Base-by-base conservation (phyloP, 1,140 invertebrate genomes). In the Pseudomyrmex gracilis region DNA sequence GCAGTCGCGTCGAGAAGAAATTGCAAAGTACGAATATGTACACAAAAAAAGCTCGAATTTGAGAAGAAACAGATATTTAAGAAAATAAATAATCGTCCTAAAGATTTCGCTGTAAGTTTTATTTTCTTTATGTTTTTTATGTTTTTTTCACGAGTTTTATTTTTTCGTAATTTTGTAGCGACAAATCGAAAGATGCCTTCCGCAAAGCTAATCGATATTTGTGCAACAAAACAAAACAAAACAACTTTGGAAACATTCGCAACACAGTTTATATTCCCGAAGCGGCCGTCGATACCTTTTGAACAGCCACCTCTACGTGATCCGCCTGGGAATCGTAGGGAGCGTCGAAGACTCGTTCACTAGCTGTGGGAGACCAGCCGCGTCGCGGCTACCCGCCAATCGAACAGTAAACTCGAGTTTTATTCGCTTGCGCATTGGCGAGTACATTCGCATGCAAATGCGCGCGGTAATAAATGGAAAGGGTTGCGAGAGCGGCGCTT, bases 361-460 rank as follows among this genome's bases (percentile, higher is more conserved):
- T 45, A 12, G 22, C 70, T 47, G 8, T 34, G 45, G 64, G 49
- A 68, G 51, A 22, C 22, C 67, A 45, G 49, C 24, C 43, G 34
- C 70, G 58, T 73, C 58, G 70, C 58, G 73, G 71, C 49, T 74
- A 77, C 20, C 13, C 71, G 61, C 61, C 77, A 83, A 83, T 83
- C 82, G 82, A 83, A 77, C 71, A 66, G 82, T 76, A 83, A 83
- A 83, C 51, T 66, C 71, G 80, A 55, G 47, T 76, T 83, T 83
- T 55, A 74, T 83, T 83, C 61, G 58, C 77, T 83, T 83, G 61
- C 51, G 49, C 51, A 76, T 76, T 77, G 71, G 49, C 53, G 60
- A 83, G 73, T 83, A 77, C 73, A 83, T 83, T 83, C 73, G 82
- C 71, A 83, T 83, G 82, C 73, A 83, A 83, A 83, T 83, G 58